Evolutionary conservation across 2,888 invertebrate species (phyloP).

Genomic region (Hydriomena furcata): DNA sequence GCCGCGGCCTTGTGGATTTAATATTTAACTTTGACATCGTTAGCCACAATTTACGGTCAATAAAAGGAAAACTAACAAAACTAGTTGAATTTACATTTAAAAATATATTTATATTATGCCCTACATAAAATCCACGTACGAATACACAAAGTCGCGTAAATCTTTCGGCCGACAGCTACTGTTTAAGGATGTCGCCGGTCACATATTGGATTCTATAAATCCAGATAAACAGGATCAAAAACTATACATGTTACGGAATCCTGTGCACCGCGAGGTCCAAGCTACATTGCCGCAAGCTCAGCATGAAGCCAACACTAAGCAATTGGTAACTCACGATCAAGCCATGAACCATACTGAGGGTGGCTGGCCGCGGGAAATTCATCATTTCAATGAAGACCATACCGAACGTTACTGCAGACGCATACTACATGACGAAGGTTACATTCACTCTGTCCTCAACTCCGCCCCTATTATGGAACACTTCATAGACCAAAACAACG

Average conservation of each 20-base stretch:
- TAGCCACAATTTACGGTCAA: conserved; percentile 27
- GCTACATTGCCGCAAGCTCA: conserved; percentile 70
- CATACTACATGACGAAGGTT: conserved; percentile 90
- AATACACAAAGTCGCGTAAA: conserved; percentile 75
- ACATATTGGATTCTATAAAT: conserved; percentile 66
- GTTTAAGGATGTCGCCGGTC: conserved; percentile 70
- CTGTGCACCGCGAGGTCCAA: conserved; percentile 76
- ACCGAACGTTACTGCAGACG: conserved; percentile 89
- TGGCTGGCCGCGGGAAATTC: conserved; percentile 92
- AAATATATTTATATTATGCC: conserved; percentile 44
- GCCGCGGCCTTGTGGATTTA: conserved; percentile 63
- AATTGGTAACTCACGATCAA: conserved; percentile 80
- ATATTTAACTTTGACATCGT: conserved; percentile 47
- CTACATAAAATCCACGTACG: conserved; percentile 61
- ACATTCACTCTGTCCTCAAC: conserved; percentile 85
- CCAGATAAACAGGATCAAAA: conserved; percentile 65
- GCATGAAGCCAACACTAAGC: conserved; percentile 85
- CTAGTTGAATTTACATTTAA: conserved; percentile 15
- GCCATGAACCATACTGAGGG: conserved; percentile 91
- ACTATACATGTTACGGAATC: conserved; percentile 77
- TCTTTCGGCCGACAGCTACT: conserved; percentile 78
- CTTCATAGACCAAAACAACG: conserved; percentile 90
- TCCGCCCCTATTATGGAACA: conserved; percentile 84
- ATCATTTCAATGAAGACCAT: conserved; percentile 86
- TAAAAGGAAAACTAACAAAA: conserved; percentile 25